phyloP scores from a whole-genome alignment of 2,797 vertebrate species.

The Mus spretus region DNA sequence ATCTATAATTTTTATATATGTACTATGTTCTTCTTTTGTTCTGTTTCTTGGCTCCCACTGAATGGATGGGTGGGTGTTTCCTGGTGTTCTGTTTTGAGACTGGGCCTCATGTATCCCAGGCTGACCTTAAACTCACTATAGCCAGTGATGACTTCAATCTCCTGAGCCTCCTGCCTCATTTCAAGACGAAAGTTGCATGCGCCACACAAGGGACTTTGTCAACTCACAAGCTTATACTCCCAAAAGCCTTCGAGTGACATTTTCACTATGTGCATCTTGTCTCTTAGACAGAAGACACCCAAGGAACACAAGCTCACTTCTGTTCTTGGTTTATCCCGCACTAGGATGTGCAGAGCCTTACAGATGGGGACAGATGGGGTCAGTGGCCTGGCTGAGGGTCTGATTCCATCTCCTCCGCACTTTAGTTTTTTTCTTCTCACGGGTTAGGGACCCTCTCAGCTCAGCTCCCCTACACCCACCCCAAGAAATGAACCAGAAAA shows the following conservation, averaged over 20 bases:
- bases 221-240: background rate
- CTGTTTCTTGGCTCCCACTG: background rate
- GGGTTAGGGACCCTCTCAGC: background rate
- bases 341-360: background rate
- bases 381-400: background rate
- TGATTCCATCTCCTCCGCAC: background rate
- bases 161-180: background rate
- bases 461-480: background rate
- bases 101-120: background rate
- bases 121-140: background rate
- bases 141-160: background rate
- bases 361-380: background rate
- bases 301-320: conserved; percentile 30
- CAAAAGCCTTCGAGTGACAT: background rate
- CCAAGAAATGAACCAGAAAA: background rate
- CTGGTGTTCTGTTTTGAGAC: background rate
- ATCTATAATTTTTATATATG: background rate
- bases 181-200: background rate
- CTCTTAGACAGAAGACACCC: conserved; percentile 45
- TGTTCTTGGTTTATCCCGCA: background rate
- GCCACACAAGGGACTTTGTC: background rate
- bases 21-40: background rate
- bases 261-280: background rate
- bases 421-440: background rate
- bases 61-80: background rate